Conservation (phyloP, 2,113 vertebrate species). For the Pantherophis guttatus region DNA sequence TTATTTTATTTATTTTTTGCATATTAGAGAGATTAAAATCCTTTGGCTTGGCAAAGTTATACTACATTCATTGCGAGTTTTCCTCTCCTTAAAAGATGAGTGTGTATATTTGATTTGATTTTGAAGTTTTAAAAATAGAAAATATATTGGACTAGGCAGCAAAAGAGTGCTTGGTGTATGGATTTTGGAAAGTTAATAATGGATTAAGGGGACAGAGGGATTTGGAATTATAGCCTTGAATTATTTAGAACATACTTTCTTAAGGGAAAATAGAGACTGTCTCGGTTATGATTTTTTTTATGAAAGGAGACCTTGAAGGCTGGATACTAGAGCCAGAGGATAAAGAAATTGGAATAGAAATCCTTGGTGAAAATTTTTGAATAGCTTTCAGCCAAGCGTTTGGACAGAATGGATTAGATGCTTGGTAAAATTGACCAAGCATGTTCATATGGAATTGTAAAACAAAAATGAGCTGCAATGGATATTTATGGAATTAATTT, state of each 20-base stretch:
- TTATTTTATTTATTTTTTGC: not conserved
- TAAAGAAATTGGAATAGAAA: not conserved
- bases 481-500: not conserved
- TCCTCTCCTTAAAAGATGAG: not conserved
- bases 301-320: not conserved
- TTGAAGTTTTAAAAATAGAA: not conserved
- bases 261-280: not conserved
- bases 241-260: not conserved
- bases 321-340: not conserved
- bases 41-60: not conserved
- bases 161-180: not conserved
- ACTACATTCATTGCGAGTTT: not conserved
- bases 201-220: not conserved
- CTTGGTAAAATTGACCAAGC: not conserved
- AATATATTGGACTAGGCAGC: not conserved
- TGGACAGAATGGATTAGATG: not conserved
- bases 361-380: not conserved
- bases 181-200: not conserved
- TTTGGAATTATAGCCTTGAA: not conserved
- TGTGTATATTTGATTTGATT: not conserved
- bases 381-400: not conserved
- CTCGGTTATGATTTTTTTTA: not conserved
- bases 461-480: not conserved
- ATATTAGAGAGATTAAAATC: not conserved
- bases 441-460: not conserved